These are phyloP conservation scores for Macrosoma leucophasiata DNA, from an alignment of 2,888 invertebrate species.

Conservation along the genomic window DNA sequence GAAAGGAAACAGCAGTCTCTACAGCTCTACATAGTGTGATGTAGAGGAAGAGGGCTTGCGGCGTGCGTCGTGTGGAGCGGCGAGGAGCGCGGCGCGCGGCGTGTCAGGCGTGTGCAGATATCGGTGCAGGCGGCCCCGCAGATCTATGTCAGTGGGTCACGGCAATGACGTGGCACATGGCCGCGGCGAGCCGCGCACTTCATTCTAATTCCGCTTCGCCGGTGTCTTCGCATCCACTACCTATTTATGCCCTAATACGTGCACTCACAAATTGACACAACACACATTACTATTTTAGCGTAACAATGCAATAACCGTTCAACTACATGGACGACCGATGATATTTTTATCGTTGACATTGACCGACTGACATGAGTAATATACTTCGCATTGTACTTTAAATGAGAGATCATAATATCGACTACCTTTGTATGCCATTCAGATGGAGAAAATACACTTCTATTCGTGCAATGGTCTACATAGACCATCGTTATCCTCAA, in stretches of 20 bases:
- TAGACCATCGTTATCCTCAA: too few relatives aligned
- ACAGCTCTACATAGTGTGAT: too few relatives aligned
- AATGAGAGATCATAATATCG: too few relatives aligned
- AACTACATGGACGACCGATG: too few relatives aligned
- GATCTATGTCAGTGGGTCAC: conserved; percentile 83
- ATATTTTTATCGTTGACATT: conserved; percentile 49
- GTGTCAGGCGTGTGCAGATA: conserved; percentile 57
- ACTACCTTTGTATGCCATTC: too few relatives aligned
- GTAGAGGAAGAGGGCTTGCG: conserved; percentile 41
- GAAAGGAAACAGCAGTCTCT: too few relatives aligned
- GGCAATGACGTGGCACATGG: conserved; percentile 76
- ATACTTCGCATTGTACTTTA: conserved; percentile 7
- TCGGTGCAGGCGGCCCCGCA: conserved; percentile 75
- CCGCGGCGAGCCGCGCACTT: conserved; percentile 67
- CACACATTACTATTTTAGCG: too few relatives aligned
- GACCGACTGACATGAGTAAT: conserved; percentile 43
- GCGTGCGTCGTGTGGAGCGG: too few relatives aligned
- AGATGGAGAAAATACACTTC: too few relatives aligned
- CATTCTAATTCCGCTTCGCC: conserved; percentile 75
- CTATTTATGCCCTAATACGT: conserved; percentile 38
- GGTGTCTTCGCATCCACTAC: conserved; percentile 48
- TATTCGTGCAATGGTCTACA: too few relatives aligned
- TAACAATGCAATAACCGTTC: too few relatives aligned
- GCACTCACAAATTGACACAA: conserved; percentile 27
- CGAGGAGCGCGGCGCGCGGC: conserved; percentile 33